Evolutionary conservation across 2,888 invertebrate species (phyloP), one percentile per base, ranked within the genome.

Genomic region (Nymphalis urticae): DNA sequence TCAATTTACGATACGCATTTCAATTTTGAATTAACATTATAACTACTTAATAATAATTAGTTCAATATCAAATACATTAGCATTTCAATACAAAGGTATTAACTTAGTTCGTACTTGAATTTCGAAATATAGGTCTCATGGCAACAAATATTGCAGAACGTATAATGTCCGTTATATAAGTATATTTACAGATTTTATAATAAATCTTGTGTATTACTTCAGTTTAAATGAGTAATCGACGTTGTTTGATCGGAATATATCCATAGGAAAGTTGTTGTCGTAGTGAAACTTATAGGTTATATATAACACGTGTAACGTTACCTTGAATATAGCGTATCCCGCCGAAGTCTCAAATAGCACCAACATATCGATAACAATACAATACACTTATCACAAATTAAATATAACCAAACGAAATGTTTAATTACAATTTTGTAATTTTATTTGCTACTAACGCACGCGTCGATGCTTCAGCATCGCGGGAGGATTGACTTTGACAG

Each of bases 311-410:
- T 89, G 90, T 85, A 80, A 75, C 27, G 65, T 89, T 94, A 97
- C 97, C 95, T 98, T 98, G 86, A 98, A 98, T 80, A 98, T 95
- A 62, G 98, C 98, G 93, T 97, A 98, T 72, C 98, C 98, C 79
- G 97, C 97, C 78, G 98, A 95, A 71, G 98, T 97, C 93, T 98
- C 98, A 85, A 98, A 98, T 74, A 99, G 89, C 77, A 98, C 96
- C 94, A 98, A 95, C 97, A 97, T 97, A 69, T 83, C 93, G 21
- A 53, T 27, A 60, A 56, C 9, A 10, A 21, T 16, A 62, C 51
- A 61, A 60, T 56, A 51, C 66, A 68, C 59, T 60, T 58, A 54
- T 21, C 32, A 54, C 19, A 51, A 69, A 56, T 50, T 32, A 68
- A 68, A 56, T 68, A 32, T 51, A 66, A 59, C 21, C 50, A 69